A percentile compares a stretch with the other conserved stretches of the same genome.
phyloP scores from a whole-genome alignment of 2,797 vertebrate genomes.

The Chlorospingus flavigularis region DNA sequence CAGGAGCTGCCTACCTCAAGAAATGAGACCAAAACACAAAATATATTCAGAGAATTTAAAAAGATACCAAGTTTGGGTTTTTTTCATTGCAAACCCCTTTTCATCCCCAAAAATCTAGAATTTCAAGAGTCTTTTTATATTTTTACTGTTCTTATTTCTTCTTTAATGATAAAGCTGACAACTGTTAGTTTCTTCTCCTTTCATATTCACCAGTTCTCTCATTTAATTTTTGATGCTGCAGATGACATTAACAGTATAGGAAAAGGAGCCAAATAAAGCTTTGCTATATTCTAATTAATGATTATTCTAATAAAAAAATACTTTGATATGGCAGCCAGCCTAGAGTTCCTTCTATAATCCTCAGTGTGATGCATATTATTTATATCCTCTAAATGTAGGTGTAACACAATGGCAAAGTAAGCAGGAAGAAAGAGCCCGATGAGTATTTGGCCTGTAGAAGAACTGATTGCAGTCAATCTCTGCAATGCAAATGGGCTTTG shows the following conservation, averaged over 20 bases:
- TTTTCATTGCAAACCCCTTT: not conserved
- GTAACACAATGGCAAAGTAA: constrained; percentile 1
- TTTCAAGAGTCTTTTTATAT: not conserved
- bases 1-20: constrained; percentile 34
- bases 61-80: not conserved
- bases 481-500: constrained; percentile 34
- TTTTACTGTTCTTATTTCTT: not conserved
- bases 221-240: constrained; percentile 50
- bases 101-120: not conserved
- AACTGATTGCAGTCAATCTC: constrained; percentile 27
- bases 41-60: constrained; percentile 1
- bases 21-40: constrained; percentile 19
- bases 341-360: constrained; percentile 26
- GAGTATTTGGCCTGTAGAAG: constrained; percentile 16
- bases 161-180: constrained; percentile 47
- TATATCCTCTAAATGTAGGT: constrained; percentile 38
- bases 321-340: constrained; percentile 48
- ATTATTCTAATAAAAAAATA: constrained; percentile 58
- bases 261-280: constrained; percentile 46
- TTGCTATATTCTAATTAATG: constrained; percentile 54
- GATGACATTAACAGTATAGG: constrained; percentile 42
- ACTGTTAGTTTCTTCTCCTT: constrained; percentile 7
- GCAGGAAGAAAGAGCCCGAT: not conserved
- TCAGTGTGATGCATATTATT: constrained; percentile 5
- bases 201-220: not conserved